Conservation (phyloP, 2,113 vertebrate genomes). For the Butorides virescens region DNA sequence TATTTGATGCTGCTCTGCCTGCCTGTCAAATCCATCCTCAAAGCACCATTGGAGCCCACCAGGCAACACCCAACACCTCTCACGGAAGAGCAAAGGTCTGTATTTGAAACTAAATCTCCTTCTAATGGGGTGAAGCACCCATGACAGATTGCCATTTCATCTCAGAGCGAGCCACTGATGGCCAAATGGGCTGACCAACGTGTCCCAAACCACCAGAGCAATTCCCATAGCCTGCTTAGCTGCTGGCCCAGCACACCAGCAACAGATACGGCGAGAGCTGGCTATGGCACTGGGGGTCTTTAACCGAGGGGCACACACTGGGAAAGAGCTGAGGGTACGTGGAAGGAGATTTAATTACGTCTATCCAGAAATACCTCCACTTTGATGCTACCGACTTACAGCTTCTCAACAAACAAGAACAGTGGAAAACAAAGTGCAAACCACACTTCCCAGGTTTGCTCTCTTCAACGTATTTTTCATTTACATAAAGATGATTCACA, state of each 20-base stretch:
- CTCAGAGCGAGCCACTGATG: not conserved
- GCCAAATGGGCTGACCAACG: fast-evolving
- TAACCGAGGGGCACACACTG: fast-evolving
- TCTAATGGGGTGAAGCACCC: fast-evolving
- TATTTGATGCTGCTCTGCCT: fast-evolving
- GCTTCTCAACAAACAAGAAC: not conserved
- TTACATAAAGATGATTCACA: conserved; percentile 27
- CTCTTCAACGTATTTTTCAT: not conserved
- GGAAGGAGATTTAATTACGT: not conserved
- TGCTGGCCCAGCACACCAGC: not conserved
- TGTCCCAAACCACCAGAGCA: not conserved
- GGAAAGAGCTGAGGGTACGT: not conserved
- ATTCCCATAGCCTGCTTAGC: not conserved
- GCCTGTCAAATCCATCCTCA: not conserved
- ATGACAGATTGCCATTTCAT: not conserved
- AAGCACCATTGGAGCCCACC: not conserved
- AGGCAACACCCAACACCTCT: not conserved
- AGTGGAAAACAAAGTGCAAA: not conserved
- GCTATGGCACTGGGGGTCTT: not conserved
- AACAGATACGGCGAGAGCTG: fast-evolving
- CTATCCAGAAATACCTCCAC: not conserved
- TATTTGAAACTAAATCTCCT: not conserved
- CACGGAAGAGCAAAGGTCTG: not conserved
- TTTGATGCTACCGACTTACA: not conserved
- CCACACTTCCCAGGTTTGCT: not conserved